These are phyloP conservation scores for Polymixis flavicincta DNA, from an alignment of 2,888 invertebrate species.

Conservation along the genomic window DNA sequence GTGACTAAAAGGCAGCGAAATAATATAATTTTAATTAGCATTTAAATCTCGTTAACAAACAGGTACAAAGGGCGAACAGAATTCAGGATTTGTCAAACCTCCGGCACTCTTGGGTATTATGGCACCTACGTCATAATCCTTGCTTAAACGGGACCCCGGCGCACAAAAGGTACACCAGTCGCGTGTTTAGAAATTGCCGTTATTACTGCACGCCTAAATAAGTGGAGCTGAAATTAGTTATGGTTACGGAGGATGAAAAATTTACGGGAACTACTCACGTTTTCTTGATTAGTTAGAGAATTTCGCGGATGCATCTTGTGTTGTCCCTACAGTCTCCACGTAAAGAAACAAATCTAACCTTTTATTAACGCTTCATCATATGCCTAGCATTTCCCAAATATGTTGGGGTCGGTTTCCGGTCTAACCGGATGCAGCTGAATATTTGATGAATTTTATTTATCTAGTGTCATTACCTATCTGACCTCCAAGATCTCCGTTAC, in stretches of 20 bases:
- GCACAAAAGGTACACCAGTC: constrained; percentile 32
- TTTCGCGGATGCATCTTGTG: neutral
- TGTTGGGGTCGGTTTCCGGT: too few species aligned
- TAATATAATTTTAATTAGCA: constrained; percentile 57
- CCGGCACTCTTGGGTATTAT: constrained; percentile 54
- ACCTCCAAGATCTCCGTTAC: too few species aligned
- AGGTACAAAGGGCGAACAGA: constrained; percentile 48
- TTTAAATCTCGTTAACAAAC: constrained; percentile 58
- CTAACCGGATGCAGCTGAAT: too few species aligned
- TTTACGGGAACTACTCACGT: neutral
- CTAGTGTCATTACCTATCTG: too few species aligned
- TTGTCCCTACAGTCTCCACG: neutral
- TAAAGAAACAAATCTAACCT: neutral
- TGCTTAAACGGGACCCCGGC: constrained; percentile 40
- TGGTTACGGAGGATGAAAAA: neutral
- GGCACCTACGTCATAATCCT: constrained; percentile 62
- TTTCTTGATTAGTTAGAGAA: neutral
- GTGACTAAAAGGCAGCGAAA: constrained; percentile 47
- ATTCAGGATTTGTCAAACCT: constrained; percentile 65
- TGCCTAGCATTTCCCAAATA: too few species aligned
- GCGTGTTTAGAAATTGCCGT: constrained; percentile 30
- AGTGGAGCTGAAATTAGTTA: neutral
- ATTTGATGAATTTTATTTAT: too few species aligned
- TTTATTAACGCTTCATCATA: too few species aligned
- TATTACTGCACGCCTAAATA: neutral